Conservation (phyloP, 2,888 invertebrate genomes). For the Heliconius ethilla region DNA sequence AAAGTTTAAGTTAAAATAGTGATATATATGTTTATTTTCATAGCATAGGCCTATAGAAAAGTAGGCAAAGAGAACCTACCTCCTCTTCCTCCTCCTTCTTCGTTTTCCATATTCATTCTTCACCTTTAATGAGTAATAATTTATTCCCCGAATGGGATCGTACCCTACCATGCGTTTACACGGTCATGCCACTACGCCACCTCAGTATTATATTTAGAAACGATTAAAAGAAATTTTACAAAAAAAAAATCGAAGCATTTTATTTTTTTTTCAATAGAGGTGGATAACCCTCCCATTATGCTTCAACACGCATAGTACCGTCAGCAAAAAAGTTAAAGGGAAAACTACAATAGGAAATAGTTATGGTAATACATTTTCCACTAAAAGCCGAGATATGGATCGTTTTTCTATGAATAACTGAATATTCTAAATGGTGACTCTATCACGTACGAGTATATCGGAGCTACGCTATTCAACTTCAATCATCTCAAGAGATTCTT, state of each 20-base stretch:
- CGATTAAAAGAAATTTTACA: not conserved
- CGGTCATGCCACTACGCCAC: not conserved
- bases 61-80: too few species aligned
- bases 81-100: too few species aligned
- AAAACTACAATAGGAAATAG: conserved; percentile 40
- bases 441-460: conserved; percentile 57
- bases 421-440: conserved; percentile 64
- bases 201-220: not conserved
- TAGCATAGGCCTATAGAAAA: too few species aligned
- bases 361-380: conserved; percentile 42
- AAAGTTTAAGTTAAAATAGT: too few species aligned
- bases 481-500: conserved; percentile 22
- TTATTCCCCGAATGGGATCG: too few species aligned
- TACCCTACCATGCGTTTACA: too few species aligned
- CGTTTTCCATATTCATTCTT: too few species aligned
- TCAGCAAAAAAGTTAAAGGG: conserved; percentile 29
- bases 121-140: too few species aligned
- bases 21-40: too few species aligned
- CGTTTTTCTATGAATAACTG: conserved; percentile 71
- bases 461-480: conserved; percentile 46
- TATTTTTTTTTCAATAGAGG: conserved; percentile 1
- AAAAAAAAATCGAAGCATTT: not conserved
- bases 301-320: conserved; percentile 28
- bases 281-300: conserved; percentile 27
- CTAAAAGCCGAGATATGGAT: conserved; percentile 48